These are phyloP conservation scores for Cranoglanis bouderius DNA, from an alignment of 2,113 vertebrate species.

Conservation along the genomic window DNA sequence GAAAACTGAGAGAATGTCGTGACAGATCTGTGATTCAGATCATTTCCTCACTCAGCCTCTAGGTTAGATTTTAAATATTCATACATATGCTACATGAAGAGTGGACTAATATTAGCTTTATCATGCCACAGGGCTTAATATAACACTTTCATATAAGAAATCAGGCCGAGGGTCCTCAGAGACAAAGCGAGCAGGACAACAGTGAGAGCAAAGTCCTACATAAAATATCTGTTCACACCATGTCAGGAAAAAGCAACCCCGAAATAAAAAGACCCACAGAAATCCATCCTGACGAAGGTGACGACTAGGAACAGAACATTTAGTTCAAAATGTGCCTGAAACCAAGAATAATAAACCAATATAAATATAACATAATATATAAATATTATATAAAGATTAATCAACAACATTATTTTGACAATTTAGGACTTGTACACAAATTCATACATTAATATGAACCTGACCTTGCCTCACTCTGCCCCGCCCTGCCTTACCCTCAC, in stretches of 20 bases:
- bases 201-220: background rate
- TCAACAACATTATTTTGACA: background rate
- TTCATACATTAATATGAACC: background rate
- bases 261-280: background rate
- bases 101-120: conserved; percentile 1
- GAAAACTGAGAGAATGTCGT: background rate
- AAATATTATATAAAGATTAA: background rate
- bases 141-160: conserved; percentile 39
- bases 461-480: background rate
- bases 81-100: background rate
- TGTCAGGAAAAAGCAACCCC: background rate
- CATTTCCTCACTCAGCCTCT: background rate
- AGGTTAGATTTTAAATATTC: conserved; percentile 15
- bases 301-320: background rate
- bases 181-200: background rate
- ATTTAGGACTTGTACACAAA: background rate
- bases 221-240: background rate
- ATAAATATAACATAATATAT: background rate
- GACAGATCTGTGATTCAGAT: background rate
- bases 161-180: conserved; percentile 21
- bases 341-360: background rate
- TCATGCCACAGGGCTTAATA: conserved; percentile 11
- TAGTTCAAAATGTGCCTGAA: background rate
- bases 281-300: background rate
- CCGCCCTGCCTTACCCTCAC: background rate